These are phyloP conservation scores for Geotrupes spiniger DNA, from an alignment of 2,888 invertebrate genomes.

Conservation along the genomic window DNA sequence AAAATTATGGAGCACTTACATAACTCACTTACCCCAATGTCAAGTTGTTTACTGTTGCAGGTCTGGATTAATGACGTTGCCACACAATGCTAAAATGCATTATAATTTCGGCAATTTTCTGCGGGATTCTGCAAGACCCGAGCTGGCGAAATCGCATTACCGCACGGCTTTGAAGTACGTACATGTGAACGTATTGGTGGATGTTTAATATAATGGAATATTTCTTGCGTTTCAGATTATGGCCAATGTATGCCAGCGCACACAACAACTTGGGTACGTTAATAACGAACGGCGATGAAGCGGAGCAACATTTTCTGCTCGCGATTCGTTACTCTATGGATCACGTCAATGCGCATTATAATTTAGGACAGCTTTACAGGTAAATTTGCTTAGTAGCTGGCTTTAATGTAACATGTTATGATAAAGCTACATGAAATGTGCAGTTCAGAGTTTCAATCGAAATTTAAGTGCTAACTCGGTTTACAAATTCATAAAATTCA, in stretches of 20 bases:
- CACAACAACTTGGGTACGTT: conserved; percentile 85
- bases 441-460: too few relatives aligned
- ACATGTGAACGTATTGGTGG: neutral
- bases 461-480: neutral
- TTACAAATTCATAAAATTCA: too few relatives aligned
- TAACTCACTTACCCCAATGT: neutral
- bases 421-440: too few relatives aligned
- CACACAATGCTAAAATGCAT: conserved; percentile 87
- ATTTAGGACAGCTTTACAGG: conserved; percentile 80
- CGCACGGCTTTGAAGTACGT: conserved; percentile 73
- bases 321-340: conserved; percentile 70
- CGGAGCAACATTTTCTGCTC: conserved; percentile 73
- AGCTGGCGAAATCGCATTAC: conserved; percentile 75
- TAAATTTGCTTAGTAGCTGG: too few relatives aligned
- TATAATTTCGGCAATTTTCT: conserved; percentile 87
- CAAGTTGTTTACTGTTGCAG: conserved; percentile 51
- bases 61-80: conserved; percentile 73
- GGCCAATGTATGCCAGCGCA: conserved; percentile 82
- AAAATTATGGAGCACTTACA: neutral
- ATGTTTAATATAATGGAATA: conserved; percentile 2
- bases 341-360: conserved; percentile 82
- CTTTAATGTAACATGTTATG: too few relatives aligned
- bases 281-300: conserved; percentile 63
- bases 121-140: conserved; percentile 70
- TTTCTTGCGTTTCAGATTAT: conserved; percentile 59